Percentiles rank a stretch among this genome's conserved stretches.
Conservation (phyloP, 1,140 invertebrate species). For the Scaptodrosophila lebanonensis region DNA sequence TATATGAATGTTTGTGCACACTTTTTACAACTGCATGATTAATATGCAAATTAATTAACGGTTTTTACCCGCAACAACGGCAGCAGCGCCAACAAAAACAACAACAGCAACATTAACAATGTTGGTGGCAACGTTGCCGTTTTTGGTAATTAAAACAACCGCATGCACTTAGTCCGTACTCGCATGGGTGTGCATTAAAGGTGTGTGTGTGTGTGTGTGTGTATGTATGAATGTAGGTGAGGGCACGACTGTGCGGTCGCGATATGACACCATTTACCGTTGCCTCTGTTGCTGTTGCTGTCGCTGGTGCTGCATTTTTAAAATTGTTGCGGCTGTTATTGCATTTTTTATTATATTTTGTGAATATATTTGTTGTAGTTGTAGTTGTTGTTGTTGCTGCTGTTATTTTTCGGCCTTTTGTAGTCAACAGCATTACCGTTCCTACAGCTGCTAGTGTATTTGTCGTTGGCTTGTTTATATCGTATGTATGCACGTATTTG, state of each 20-base stretch:
- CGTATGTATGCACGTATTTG: conserved; percentile 57
- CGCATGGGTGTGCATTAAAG: background rate
- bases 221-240: background rate
- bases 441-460: conserved; percentile 2
- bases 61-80: conserved; percentile 61
- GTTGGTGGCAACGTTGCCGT: conserved; percentile 20
- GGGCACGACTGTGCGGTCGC: conserved; percentile 1
- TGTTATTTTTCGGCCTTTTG: conserved; percentile 10
- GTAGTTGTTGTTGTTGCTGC: conserved; percentile 27
- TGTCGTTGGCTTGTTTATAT: conserved; percentile 25
- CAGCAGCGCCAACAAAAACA: conserved; percentile 22
- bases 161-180: conserved; percentile 69
- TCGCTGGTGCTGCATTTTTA: conserved; percentile 60
- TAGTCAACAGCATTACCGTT: conserved; percentile 4
- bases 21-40: conserved; percentile 62
- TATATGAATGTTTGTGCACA: conserved; percentile 9
- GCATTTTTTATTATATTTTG: conserved; percentile 68
- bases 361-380: conserved; percentile 31
- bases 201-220: conserved; percentile 24
- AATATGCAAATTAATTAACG: conserved; percentile 75
- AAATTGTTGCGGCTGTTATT: conserved; percentile 69
- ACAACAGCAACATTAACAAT: conserved; percentile 3
- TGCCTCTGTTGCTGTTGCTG: conserved; percentile 9
- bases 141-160: conserved; percentile 75
- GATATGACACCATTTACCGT: conserved; percentile 29